Conservation (phyloP, 2,113 vertebrate genomes). For the Morone saxatilis region DNA sequence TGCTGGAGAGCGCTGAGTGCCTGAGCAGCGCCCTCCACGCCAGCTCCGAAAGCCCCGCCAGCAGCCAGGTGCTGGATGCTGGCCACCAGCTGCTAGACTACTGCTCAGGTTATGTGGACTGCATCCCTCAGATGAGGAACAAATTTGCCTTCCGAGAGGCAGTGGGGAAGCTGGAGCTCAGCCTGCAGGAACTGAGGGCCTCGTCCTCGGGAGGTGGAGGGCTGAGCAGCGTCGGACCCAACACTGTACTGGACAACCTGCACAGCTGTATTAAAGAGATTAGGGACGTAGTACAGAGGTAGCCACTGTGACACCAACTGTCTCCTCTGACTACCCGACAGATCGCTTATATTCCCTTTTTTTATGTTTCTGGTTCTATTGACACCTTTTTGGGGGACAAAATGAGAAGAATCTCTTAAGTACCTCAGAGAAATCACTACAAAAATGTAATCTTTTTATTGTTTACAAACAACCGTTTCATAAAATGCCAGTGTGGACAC, state of each 20-base stretch:
- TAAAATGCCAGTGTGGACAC: constrained; percentile 78
- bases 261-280: constrained; percentile 97
- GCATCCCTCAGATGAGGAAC: constrained; percentile 97
- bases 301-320: constrained; percentile 86
- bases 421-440: constrained; percentile 84
- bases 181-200: constrained; percentile 96
- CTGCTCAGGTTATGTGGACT: constrained; percentile 99
- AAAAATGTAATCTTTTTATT: constrained; percentile 71
- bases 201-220: constrained; percentile 88
- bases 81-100: constrained; percentile 97
- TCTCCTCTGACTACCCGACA: constrained; percentile 38
- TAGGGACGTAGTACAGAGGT: constrained; percentile 99
- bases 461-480: constrained; percentile 82
- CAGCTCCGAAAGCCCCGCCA: constrained; percentile 88
- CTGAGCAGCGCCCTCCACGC: constrained; percentile 89
- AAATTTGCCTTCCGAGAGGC: constrained; percentile 99
- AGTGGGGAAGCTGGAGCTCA: constrained; percentile 96
- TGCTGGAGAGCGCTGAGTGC: constrained; percentile 93
- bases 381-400: constrained; percentile 65
- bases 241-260: constrained; percentile 95
- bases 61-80: constrained; percentile 95
- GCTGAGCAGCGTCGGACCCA: constrained; percentile 84
- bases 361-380: constrained; percentile 53
- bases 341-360: constrained; percentile 50
- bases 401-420: constrained; percentile 70